These are phyloP conservation scores for Reticulitermes speratus DNA, from an alignment of 1,140 invertebrate species.

Conservation along the genomic window DNA sequence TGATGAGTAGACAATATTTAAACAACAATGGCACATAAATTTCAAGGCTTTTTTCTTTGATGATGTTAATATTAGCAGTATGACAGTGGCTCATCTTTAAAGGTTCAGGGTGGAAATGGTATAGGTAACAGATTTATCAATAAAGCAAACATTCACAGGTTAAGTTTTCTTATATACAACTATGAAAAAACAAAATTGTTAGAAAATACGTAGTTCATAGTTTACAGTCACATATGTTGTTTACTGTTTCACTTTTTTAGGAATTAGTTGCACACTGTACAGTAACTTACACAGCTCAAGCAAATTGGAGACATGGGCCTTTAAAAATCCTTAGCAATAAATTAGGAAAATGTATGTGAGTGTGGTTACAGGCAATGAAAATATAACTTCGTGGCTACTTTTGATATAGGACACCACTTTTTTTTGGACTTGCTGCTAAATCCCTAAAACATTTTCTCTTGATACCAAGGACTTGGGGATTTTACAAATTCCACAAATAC, in stretches of 20 bases:
- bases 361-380: not conserved
- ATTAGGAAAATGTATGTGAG: not conserved
- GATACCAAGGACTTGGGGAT: not conserved
- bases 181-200: not conserved
- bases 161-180: not conserved
- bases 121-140: not conserved
- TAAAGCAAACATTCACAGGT: conserved; percentile 15
- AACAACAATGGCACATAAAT: conserved; percentile 16
- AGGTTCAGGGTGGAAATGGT: not conserved
- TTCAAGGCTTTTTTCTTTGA: conserved; percentile 13
- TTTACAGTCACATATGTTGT: not conserved
- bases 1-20: conserved; percentile 12
- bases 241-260: not conserved
- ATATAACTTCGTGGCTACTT: not conserved
- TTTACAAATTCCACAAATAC: not conserved
- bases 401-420: not conserved
- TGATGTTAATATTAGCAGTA: conserved; percentile 15
- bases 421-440: not conserved
- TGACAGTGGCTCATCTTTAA: not conserved
- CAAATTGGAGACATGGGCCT: not conserved
- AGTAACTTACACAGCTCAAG: not conserved
- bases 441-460: not conserved
- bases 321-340: not conserved
- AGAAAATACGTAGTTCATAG: conserved; percentile 12
- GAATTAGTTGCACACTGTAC: not conserved